Conservation (phyloP, 2,888 invertebrate genomes). For the Sphaerophoria taeniata region DNA sequence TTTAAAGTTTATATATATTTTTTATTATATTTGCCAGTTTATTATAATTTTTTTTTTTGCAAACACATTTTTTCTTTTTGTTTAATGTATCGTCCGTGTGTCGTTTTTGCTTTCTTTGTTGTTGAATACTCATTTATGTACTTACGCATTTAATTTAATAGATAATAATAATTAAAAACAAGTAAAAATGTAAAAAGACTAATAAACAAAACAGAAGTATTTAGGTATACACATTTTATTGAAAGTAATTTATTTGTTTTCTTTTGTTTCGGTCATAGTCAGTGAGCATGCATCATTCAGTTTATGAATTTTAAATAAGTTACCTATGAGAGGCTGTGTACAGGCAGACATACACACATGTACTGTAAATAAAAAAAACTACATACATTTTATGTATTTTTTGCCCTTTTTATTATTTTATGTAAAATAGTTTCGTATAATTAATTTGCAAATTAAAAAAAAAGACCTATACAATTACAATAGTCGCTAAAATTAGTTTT, state of each 20-base stretch:
- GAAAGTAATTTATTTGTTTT: neutral
- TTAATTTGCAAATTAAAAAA: conserved; percentile 64
- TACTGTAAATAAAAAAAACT: conserved; percentile 15
- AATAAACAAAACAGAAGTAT: conserved; percentile 26
- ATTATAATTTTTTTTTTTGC: neutral
- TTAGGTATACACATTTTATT: conserved; percentile 30
- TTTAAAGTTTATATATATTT: conserved; percentile 23
- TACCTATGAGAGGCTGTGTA: conserved; percentile 21
- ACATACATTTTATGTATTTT: conserved; percentile 35
- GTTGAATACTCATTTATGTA: conserved; percentile 52
- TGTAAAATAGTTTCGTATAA: conserved; percentile 33
- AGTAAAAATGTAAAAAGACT: conserved; percentile 41
- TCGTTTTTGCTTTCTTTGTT: conserved; percentile 35
- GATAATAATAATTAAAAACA: conserved; percentile 38
- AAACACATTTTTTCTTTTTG: conserved; percentile 10
- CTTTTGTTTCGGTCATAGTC: conserved; percentile 7
- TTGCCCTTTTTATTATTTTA: conserved; percentile 17
- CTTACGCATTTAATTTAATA: conserved; percentile 51
- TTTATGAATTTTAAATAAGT: conserved; percentile 37
- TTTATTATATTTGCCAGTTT: conserved; percentile 15
- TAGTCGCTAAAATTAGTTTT: conserved; percentile 30
- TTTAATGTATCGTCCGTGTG: conserved; percentile 65
- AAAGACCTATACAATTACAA: conserved; percentile 59
- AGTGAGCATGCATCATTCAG: conserved; percentile 42
- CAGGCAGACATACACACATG: conserved; percentile 9